Evolutionary conservation across 2,888 invertebrate genomes (phyloP), one percentile per base, ranked within the genome.

Genomic region (Tubulanus polymorphus): DNA sequence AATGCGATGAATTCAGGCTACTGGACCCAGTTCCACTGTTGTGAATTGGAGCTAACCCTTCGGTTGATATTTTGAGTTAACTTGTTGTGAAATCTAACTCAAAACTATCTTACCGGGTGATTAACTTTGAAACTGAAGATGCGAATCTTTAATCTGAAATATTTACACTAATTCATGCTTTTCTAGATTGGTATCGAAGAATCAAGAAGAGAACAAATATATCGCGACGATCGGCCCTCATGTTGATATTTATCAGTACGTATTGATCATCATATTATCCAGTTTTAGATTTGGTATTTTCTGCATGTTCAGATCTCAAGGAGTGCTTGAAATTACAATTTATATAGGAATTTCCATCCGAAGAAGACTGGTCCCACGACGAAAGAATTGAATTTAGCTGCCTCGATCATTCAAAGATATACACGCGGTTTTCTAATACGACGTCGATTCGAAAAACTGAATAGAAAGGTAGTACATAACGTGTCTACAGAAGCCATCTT

Each of bases 241-340:
- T 64, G 75, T 75, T 12, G 72, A 76, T 51, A 69, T 76, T 26
- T 76, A 76, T 59, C 67, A 71, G 76, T 76, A 63, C 71, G 72
- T 70, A 56, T 37, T 41, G 41, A 8, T 41, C 35, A 32, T 32
- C 10, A 32, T 32, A 12, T 32, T 12, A n/a, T 32, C n/a, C 35
- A 32, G 35, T n/a, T n/a, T 32, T 32, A 32, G 35, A 32, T 32
- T 10, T 10, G 10, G n/a, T 32, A 32, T 32, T n/a, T 12, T 32
- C 10, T 32, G 10, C 35, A 32, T 32, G 65, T 62, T n/a, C n/a
- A n/a, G n/a, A n/a, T n/a, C n/a, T n/a, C n/a, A n/a, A n/a, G n/a
- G n/a, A n/a, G n/a, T n/a, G n/a, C n/a, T n/a, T n/a, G n/a, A n/a
- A n/a, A n/a, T n/a, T n/a, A n/a, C n/a, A n/a, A n/a, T n/a, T n/a